Percentiles rank a stretch among this genome's conserved stretches.
phyloP scores from a whole-genome alignment of 2,888 invertebrate genomes.

The Drosophila greeni region DNA sequence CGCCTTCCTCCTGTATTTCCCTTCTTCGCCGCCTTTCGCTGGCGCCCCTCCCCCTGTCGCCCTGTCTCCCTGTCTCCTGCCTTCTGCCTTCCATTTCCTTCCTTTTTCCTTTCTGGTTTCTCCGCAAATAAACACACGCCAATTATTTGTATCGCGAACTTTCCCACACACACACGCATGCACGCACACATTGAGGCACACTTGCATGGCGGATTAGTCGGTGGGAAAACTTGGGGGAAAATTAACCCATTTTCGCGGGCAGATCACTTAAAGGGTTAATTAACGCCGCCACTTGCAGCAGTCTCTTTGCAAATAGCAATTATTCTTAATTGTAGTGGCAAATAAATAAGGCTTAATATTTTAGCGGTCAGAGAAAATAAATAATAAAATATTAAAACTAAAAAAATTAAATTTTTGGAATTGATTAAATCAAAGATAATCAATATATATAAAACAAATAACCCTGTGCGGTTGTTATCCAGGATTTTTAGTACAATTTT shows the following conservation, averaged over 20 bases:
- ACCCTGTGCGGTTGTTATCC: too few relatives aligned
- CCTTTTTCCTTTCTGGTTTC: constrained; percentile 4
- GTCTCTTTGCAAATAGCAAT: not conserved
- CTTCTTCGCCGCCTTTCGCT: constrained; percentile 3
- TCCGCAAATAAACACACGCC: constrained; percentile 33
- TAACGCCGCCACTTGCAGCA: not conserved
- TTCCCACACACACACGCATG: constrained; percentile 5
- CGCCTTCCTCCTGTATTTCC: not conserved
- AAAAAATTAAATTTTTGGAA: too few relatives aligned
- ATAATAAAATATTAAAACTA: too few relatives aligned
- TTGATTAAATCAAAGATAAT: too few relatives aligned
- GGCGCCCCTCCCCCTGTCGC: not conserved
- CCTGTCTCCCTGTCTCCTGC: not conserved
- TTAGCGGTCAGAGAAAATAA: too few relatives aligned
- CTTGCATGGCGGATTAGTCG: constrained; percentile 1
- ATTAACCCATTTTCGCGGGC: constrained; percentile 8
- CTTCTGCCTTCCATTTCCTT: not conserved
- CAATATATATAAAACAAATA: too few relatives aligned
- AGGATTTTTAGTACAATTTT: too few relatives aligned
- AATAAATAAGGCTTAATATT: not conserved
- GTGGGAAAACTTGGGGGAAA: constrained; percentile 7
- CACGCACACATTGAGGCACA: not conserved
- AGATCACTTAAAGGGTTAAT: constrained; percentile 4
- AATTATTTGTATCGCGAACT: constrained; percentile 33
- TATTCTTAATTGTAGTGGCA: not conserved